Conservation (phyloP, 64 coral and sea anemone genomes). For the Hydrozoanthus tunicans region DNA sequence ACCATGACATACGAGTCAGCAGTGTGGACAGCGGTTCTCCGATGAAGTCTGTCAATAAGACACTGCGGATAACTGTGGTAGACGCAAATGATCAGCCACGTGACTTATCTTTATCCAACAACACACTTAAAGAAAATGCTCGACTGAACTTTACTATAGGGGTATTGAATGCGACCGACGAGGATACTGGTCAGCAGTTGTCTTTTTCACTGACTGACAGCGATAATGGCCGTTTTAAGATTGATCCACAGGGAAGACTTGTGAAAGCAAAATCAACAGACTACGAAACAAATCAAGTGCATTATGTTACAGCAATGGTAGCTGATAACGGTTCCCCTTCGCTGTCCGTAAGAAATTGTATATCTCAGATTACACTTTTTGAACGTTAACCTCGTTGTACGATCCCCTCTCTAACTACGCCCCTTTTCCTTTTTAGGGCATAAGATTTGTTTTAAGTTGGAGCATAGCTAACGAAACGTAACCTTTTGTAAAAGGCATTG, state of each 20-base stretch:
- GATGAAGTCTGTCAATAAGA: conserved; percentile 30
- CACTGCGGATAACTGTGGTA: conserved; percentile 10
- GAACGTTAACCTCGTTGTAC: too few species aligned
- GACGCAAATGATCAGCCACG: conserved; percentile 38
- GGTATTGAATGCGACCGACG: conserved; percentile 12
- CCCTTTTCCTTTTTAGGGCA: too few species aligned
- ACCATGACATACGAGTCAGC: conserved; percentile 53
- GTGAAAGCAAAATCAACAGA: conserved; percentile 65
- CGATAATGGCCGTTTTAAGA: conserved; percentile 65
- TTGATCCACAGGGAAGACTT: conserved; percentile 62
- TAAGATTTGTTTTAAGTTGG: too few species aligned
- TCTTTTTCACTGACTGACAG: conserved; percentile 67
- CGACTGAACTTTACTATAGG: conserved; percentile 9
- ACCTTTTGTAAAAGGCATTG: too few species aligned
- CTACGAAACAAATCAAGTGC: conserved; percentile 74
- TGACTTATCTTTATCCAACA: conserved; percentile 18
- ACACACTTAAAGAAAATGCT: conserved; percentile 46
- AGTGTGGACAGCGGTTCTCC: conserved; percentile 55
- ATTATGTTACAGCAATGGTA: conserved; percentile 60
- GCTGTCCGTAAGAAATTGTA: conserved; percentile 51
- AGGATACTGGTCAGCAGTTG: conserved; percentile 58
- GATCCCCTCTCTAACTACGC: too few species aligned
- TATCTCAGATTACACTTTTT: not conserved
- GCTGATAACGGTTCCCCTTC: conserved; percentile 52
- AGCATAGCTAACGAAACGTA: too few species aligned